Base-by-base conservation (phyloP, 2,797 vertebrate species). In the Pseudopleuronectes americanus region DNA sequence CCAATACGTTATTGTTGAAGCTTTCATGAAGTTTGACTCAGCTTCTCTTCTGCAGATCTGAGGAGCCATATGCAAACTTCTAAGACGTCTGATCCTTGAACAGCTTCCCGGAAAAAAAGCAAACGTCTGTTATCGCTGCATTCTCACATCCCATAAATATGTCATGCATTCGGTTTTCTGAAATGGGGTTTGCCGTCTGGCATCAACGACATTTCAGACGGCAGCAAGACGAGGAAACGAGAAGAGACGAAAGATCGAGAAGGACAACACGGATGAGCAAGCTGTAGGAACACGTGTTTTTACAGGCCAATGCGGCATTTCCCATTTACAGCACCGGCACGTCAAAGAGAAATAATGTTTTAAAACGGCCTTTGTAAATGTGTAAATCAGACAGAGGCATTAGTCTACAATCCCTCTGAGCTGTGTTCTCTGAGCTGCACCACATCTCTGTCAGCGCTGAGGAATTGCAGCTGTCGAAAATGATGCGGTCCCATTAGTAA, bases 401-500 rank as follows among this genome's bases (percentile, higher is more conserved):
- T 88, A 87, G 84, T 83, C 76, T 68, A 57, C 83, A 72, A 81
- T 90, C 83, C 77, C 86, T 85, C 71, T 70, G 79, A 85, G 89
- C 80, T 70, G 84, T 58, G 64, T 85, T 86, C 45, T 41, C 77
- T 33, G 76, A 69, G 77, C 79, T 8, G 71, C 76, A 31, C 76
- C 81, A 60, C 84, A 54, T 88, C 81, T 84, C 87, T 79, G 88
- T 89, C 84, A 81, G 83, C 66, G 23, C 66, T 90, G 89, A 92
- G 79, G 71, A 89, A 89, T 89, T 68, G 78, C 86, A 80, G 81
- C 87, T 90, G 92, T 92, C 89, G 64, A 75, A 81, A 84, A 83
- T 86, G 84, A 90, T 79, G 87, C 62, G 49, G 80, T 74, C 83
- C 88, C 86, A 92, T 92, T 93, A 91, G 85, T 86, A 88, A 87